Percentiles rank a stretch among this genome's conserved stretches.
phyloP scores from a whole-genome alignment of 2,113 vertebrate genomes.

The Epinephelus fuscoguttatus region DNA sequence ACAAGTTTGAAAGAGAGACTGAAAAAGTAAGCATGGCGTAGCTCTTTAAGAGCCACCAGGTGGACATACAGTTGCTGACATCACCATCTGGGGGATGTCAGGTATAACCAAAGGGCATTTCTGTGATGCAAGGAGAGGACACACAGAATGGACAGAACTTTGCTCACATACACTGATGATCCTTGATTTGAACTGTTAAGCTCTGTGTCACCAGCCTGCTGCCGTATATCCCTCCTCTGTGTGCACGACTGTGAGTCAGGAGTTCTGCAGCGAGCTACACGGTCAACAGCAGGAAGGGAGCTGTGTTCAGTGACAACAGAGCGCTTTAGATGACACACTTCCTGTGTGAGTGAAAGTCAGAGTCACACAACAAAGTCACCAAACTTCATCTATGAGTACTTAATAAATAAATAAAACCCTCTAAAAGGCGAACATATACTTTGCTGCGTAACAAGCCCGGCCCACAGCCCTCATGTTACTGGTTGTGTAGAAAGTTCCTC shows the following conservation, averaged over 20 bases:
- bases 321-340: conserved; percentile 35
- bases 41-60: not conserved
- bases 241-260: conserved; percentile 21
- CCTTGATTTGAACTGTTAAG: conserved; percentile 32
- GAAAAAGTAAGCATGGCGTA: too few species aligned
- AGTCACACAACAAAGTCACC: not conserved
- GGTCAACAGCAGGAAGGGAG: conserved; percentile 53
- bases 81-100: not conserved
- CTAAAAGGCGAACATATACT: not conserved
- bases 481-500: too few species aligned
- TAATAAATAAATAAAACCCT: too few species aligned
- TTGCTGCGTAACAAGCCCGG: not conserved
- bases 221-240: conserved; percentile 25
- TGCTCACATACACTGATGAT: not conserved
- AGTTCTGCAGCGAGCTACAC: not conserved
- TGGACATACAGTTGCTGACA: not conserved
- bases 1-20: too few species aligned
- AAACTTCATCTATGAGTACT: not conserved
- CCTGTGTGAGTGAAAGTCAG: not conserved
- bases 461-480: not conserved
- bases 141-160: accelerated
- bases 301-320: not conserved
- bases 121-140: not conserved
- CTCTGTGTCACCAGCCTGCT: conserved; percentile 33
- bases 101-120: not conserved